Evolutionary conservation across 2,113 vertebrate genomes (phyloP).

Genomic region (Lycaon pictus): DNA sequence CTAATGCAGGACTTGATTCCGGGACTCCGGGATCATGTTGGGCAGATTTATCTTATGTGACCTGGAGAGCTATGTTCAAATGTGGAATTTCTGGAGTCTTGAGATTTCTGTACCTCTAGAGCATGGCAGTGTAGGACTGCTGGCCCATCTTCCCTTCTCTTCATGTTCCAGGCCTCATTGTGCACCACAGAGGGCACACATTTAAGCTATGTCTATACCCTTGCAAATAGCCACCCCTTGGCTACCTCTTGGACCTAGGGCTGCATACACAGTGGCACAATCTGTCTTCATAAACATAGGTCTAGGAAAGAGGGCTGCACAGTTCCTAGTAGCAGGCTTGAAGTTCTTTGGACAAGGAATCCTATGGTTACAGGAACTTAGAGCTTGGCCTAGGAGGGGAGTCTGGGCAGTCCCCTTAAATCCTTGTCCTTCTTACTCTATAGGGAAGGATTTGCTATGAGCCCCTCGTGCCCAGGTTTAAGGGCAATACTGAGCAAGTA

Average conservation of each 20-base stretch:
- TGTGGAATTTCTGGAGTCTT: background rate
- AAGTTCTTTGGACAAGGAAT: background rate
- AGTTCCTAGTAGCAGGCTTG: background rate
- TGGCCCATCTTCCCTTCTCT: background rate
- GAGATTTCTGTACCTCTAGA: background rate
- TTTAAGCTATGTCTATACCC: background rate
- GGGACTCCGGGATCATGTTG: background rate
- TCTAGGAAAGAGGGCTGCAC: background rate
- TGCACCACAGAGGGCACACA: background rate
- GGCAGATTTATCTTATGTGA: background rate
- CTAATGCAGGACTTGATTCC: no score
- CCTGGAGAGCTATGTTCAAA: background rate
- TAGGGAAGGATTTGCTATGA: background rate
- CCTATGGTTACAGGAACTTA: background rate
- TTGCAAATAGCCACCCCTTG: background rate
- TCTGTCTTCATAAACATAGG: background rate
- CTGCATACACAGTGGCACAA: background rate
- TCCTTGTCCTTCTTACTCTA: background rate
- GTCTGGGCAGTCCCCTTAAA: background rate
- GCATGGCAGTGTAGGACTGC: background rate
- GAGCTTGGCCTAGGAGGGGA: background rate
- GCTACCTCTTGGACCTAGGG: background rate
- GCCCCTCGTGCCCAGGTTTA: background rate
- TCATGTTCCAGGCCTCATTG: background rate
- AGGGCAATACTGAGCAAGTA: background rate